Conservation (phyloP, 2,888 invertebrate genomes). For the Quadroppia sp. region DNA sequence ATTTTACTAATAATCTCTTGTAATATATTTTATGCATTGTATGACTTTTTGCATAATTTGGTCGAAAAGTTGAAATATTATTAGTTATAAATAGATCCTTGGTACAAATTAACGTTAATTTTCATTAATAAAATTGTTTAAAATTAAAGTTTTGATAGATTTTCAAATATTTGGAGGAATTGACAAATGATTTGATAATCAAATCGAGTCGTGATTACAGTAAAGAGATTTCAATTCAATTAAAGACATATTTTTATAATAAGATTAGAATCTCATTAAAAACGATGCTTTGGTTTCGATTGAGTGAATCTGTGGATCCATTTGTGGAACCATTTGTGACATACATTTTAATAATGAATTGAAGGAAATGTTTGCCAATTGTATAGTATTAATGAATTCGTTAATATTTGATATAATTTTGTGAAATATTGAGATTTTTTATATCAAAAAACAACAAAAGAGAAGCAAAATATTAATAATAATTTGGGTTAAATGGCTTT, state of each 20-base stretch:
- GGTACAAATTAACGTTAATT: too few species aligned
- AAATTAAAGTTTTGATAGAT: too few species aligned
- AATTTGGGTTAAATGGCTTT: slow-evolving; percentile 1
- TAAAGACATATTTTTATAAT: too few species aligned
- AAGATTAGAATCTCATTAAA: not conserved
- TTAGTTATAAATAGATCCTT: too few species aligned
- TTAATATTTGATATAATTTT: too few species aligned
- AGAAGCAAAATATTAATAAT: not conserved
- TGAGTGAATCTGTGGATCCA: not conserved
- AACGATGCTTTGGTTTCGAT: not conserved
- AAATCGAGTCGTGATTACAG: slow-evolving; percentile 1
- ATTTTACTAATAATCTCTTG: too few species aligned
- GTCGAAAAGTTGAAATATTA: too few species aligned
- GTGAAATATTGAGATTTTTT: not conserved
- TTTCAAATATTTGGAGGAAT: not conserved
- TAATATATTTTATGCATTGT: too few species aligned
- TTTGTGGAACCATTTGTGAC: too few species aligned
- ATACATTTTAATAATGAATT: too few species aligned
- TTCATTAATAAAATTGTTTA: too few species aligned
- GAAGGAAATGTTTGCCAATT: not conserved
- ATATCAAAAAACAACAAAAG: not conserved
- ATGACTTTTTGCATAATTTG: too few species aligned
- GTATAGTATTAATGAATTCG: not conserved
- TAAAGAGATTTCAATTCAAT: not conserved
- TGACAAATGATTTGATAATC: not conserved